Percentiles rank a stretch among this genome's conserved stretches.
Evolutionary conservation across 2,113 vertebrate species (phyloP).

Genomic region (Oxygymnocypris stewartii): DNA sequence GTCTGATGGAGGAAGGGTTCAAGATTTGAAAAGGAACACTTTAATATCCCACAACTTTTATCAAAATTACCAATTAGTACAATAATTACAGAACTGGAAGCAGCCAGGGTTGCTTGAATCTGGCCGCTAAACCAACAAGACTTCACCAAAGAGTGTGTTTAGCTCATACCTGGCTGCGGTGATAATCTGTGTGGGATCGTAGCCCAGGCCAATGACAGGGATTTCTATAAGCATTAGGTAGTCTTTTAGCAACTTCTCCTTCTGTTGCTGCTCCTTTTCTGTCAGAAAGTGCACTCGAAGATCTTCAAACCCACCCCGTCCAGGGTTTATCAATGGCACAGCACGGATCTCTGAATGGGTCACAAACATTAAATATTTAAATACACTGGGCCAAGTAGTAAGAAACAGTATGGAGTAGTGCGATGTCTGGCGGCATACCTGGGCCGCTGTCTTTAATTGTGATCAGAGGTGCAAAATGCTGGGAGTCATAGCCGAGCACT

Average conservation of each 20-base stretch:
- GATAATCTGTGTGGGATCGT: slow-evolving; percentile 86
- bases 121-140: neutral
- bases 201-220: slow-evolving; percentile 88
- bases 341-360: slow-evolving; percentile 84
- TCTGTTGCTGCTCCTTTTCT: slow-evolving; percentile 86
- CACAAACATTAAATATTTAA: neutral
- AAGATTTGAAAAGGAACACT: neutral
- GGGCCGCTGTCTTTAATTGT: slow-evolving; percentile 93
- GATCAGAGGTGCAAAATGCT: slow-evolving; percentile 97
- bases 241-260: slow-evolving; percentile 87
- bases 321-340: slow-evolving; percentile 86
- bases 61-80: neutral
- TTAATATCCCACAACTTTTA: neutral
- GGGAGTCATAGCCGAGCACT: slow-evolving; percentile 93
- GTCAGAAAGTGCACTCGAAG: slow-evolving; percentile 92
- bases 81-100: no score
- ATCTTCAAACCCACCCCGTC: slow-evolving; percentile 88
- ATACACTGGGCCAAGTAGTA: neutral
- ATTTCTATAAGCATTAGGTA: slow-evolving; percentile 91
- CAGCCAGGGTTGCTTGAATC: neutral
- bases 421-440: slow-evolving; percentile 70
- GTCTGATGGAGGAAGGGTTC: slow-evolving; percentile 69
- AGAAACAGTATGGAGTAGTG: neutral
- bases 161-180: slow-evolving; percentile 86
- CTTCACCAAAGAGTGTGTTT: neutral